Base-by-base conservation (phyloP, 2,888 invertebrate genomes). In the Nipponacmea schrenckii region DNA sequence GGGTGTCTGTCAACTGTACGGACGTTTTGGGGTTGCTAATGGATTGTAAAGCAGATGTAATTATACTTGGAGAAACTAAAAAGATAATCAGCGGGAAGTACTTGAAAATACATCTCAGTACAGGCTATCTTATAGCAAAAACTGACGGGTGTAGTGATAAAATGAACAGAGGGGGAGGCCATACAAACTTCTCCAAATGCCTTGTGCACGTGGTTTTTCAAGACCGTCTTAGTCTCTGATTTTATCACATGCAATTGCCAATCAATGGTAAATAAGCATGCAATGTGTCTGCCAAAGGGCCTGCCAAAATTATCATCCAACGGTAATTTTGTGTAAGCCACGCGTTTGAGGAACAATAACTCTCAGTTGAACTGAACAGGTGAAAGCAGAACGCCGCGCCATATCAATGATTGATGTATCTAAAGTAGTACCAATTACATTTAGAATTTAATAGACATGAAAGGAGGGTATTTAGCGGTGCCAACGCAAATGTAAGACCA, bases 401-500 rank as follows among this genome's bases (percentile, higher is more conserved):
- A 75, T 73, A 74, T 74, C 74, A 75, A 75, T 83, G 83, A 83
- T 83, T 84, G 83, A 82, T 84, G 82, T 79, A 77, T 79, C 75
- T 73, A 77, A 80, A 80, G 80, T 78, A 79, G 74, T 77, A 76
- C 80, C 83, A 83, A 84, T 83, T 84, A 84, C 78, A 79, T 81
- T 80, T 81, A 83, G 81, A 83, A 82, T 83, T 84, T 81, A 81
- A 83, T 84, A 83, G 83, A 84, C 81, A 78, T 81, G 81, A 80
- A 79, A 81, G 76, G 75, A 75, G 76, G 76, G 77, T 75, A 77
- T 80, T 79, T 78, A 81, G 77, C 74, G 76, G 77, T 77, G 73
- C 69, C 31, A 64, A 68, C 62, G 71, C 45, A 73, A 76, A 75
- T 69, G 72, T 69, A 68, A 68, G 56, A 77, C 77, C 76, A 77